phyloP scores from a whole-genome alignment of 2,797 vertebrate species.

The Tachyglossus aculeatus region DNA sequence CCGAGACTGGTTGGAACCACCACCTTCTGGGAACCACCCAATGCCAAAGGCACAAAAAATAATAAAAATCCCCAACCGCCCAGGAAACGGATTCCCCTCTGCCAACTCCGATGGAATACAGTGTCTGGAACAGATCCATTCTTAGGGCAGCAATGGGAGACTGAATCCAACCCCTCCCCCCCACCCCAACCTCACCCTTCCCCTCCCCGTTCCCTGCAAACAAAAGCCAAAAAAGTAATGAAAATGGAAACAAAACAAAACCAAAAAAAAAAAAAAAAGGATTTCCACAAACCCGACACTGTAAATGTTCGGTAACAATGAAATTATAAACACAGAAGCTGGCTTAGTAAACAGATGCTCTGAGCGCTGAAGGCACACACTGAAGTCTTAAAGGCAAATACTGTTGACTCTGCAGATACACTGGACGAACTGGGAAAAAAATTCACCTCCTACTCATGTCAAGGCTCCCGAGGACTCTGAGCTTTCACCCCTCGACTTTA shows the following conservation, averaged over 20 bases:
- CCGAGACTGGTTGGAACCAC: background rate
- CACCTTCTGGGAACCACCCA: background rate
- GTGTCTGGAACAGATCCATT: background rate
- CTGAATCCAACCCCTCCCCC: background rate
- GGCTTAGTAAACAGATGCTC: slow-evolving; percentile 64
- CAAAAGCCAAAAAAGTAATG: slow-evolving; percentile 52
- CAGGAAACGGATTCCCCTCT: background rate
- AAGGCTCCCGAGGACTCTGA: background rate
- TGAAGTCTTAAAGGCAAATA: slow-evolving; percentile 31
- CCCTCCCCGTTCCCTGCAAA: slow-evolving; percentile 31
- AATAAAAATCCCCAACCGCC: background rate
- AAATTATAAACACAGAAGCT: slow-evolving; percentile 65
- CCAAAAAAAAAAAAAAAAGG: slow-evolving; percentile 45
- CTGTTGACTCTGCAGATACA: slow-evolving; percentile 22
- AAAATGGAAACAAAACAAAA: slow-evolving; percentile 43
- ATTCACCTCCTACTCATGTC: background rate
- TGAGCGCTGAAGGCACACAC: slow-evolving; percentile 51
- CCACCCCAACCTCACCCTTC: background rate
- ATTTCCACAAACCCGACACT: slow-evolving; percentile 43
- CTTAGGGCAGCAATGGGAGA: background rate
- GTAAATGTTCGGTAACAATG: slow-evolving; percentile 56
- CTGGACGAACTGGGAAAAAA: background rate
- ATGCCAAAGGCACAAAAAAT: background rate
- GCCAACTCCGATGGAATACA: background rate
- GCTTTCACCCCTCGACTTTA: background rate